Evolutionary conservation across 2,797 vertebrate species (phyloP), one percentile per base, ranked within the genome.

Genomic region (Epinephelus malabaricus): DNA sequence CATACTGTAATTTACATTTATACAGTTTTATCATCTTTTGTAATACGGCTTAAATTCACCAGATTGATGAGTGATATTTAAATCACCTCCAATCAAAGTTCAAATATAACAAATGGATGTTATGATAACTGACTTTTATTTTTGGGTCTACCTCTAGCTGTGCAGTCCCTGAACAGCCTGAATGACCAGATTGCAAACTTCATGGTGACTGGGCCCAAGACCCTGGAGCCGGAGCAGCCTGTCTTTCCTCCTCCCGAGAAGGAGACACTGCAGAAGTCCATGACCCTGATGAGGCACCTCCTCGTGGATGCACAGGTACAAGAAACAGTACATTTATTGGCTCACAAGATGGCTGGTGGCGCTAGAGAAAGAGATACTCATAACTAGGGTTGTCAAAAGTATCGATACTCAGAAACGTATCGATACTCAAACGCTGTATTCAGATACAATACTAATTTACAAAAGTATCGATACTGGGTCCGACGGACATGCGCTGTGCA

Each of bases 161-260:
- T 98, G 66, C 96, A 97, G 76, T 97, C 97, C 0, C 88, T 98
- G 79, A 97, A 97, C 83, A 98, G 96, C 79, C 88, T 98, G 69
- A 98, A 98, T 0, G 96, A 98, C 93, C 97, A 98, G 95, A 98
- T 98, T 85, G 97, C 97, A 1, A 97, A 95, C 83, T 97, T 98
- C 69, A 97, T 98, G 4, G 91, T 97, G 90, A 95, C 95, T 86
- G 95, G 96, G 84, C 95, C 97, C 0, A 96, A 96, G 88, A 51
- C 96, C 0, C 69, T 96, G 87, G 96, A 97, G 0, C 95, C 96
- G 69, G 95, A 97, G 1, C 92, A 95, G 47, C 94, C 89, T 1
- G 83, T 91, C 30, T 97, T 96, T 73, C 63, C 94, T 65, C 97
- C 97, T 5, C 87, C 90, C 0, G 97, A 98, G 92, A 97, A 96